Evolutionary conservation across 2,113 vertebrate species (phyloP).

Genomic region (Equus przewalskii): DNA sequence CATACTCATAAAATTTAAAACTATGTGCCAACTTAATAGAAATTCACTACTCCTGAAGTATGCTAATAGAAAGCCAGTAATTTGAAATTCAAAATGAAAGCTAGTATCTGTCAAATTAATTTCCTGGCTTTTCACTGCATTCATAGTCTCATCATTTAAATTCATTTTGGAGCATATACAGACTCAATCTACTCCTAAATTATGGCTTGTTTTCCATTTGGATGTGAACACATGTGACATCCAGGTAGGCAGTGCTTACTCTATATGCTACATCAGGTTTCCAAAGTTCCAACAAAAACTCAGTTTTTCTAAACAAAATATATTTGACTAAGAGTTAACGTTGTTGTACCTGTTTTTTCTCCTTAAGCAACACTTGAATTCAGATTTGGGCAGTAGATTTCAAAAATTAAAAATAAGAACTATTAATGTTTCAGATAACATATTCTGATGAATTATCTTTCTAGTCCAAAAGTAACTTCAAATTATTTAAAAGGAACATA

Average conservation of each 20-base stretch:
- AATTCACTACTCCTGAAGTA: slow-evolving; percentile 33
- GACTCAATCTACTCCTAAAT: neutral
- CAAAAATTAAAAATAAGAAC: slow-evolving; percentile 15
- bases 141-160: slow-evolving; percentile 17
- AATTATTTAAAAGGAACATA: slow-evolving; percentile 19
- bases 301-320: neutral
- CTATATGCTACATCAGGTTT: neutral
- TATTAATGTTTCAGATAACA: neutral
- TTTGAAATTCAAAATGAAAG: slow-evolving; percentile 62
- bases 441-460: slow-evolving; percentile 30
- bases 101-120: slow-evolving; percentile 28
- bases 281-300: neutral
- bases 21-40: slow-evolving; percentile 54
- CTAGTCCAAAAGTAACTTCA: neutral
- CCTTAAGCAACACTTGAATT: neutral
- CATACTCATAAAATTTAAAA: slow-evolving; percentile 58
- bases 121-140: neutral
- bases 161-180: slow-evolving; percentile 21
- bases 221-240: neutral
- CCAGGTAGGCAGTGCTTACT: neutral
- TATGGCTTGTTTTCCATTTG: neutral
- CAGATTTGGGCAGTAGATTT: neutral
- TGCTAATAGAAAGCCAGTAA: slow-evolving; percentile 46
- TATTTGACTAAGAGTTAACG: neutral
- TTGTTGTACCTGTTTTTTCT: neutral